Evolutionary conservation across 2,888 invertebrate species (phyloP).

Genomic region (Parthenolecanium corni): DNA sequence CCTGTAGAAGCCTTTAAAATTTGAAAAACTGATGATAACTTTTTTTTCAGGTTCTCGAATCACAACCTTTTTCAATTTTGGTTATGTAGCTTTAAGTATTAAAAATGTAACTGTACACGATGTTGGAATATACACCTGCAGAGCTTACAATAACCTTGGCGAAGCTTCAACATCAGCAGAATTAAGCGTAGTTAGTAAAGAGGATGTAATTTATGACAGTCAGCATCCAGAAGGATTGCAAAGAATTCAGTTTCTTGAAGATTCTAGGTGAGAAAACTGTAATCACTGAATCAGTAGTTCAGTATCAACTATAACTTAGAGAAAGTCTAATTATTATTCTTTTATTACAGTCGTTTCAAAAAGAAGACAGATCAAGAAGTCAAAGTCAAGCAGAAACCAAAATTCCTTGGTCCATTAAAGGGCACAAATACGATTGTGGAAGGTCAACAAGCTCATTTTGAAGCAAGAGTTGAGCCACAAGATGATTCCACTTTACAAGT

Average conservation of each 20-base stretch:
- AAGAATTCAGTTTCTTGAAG: slow-evolving; percentile 82
- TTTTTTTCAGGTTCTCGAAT: slow-evolving; percentile 57
- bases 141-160: slow-evolving; percentile 75
- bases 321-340: slow-evolving; percentile 1
- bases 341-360: slow-evolving; percentile 51
- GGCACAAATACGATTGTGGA: slow-evolving; percentile 88
- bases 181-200: slow-evolving; percentile 69
- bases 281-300: not conserved
- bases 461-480: slow-evolving; percentile 87
- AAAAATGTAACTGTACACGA: slow-evolving; percentile 82
- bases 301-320: not conserved
- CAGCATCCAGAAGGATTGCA: slow-evolving; percentile 86
- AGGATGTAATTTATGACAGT: slow-evolving; percentile 75
- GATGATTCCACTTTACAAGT: slow-evolving; percentile 76
- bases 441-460: slow-evolving; percentile 88
- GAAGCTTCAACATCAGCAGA: slow-evolving; percentile 73
- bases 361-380: slow-evolving; percentile 59
- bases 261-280: slow-evolving; percentile 39
- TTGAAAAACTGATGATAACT: not conserved
- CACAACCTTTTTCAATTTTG: slow-evolving; percentile 79
- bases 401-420: slow-evolving; percentile 77
- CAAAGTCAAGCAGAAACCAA: slow-evolving; percentile 64
- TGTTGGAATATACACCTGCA: slow-evolving; percentile 77
- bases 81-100: slow-evolving; percentile 87
- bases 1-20: not conserved